Evolutionary conservation across 2,797 vertebrate species (phyloP), one percentile per base, ranked within the genome.

Genomic region (Coccyzus lansbergi): DNA sequence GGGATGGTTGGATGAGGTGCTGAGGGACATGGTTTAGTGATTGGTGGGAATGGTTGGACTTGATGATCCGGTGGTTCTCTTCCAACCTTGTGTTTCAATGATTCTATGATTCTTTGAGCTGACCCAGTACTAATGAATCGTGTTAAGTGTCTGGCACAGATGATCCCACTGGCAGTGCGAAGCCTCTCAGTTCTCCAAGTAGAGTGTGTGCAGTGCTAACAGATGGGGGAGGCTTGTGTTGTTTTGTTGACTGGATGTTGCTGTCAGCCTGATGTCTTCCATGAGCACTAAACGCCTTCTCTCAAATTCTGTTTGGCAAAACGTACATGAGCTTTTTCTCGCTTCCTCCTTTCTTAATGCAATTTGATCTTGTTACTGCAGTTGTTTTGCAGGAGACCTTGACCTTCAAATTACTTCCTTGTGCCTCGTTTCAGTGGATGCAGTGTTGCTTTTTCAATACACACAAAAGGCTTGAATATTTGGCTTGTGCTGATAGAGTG

Each of bases 361-460:
- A 60, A 21, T 81, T 86, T 53, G 31, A 63, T 93, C 84, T 86
- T 52, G 53, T 53, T 69, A 19, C 78, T 84, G 53, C 56, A 58
- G 3, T 86, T 36, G 18, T 78, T 86, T 69, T 92, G 55, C 51
- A 48, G 33, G 81, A 76, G 80, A 71, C 67, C 52, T 58, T 89
- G 81, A 94, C 93, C 84, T 95, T 93, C 65, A 81, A 0, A 85
- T 91, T 46, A n/a, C 44, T 91, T 95, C 77, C 80, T 81, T 36
- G 71, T 78, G 59, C 83, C 62, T 69, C 90, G 26, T 93, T 84
- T 76, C 84, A 38, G 69, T 56, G 86, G 12, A 31, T 46, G 85
- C 83, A 79, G 33, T 5, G 17, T 80, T 80, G 40, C 64, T 83
- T 84, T 89, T 80, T 86, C 82, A 68, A 0, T 42, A 49, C 2